Percentiles rank a stretch among this genome's conserved stretches.
phyloP scores from a whole-genome alignment of 2,797 vertebrate genomes.

The Enteromius viviparus region DNA sequence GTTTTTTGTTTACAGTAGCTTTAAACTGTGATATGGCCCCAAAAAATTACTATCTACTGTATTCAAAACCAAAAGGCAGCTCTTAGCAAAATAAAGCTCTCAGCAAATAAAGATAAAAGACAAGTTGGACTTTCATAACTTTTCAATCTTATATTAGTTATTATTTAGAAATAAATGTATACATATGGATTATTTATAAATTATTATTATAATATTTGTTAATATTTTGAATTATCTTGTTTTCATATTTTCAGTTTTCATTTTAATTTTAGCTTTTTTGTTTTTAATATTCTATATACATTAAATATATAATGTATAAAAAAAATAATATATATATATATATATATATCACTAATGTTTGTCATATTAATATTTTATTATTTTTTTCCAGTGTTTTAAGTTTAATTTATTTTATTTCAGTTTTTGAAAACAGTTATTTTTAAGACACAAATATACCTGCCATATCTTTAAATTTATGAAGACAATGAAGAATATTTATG shows the following conservation, averaged over 20 bases:
- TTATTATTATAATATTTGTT: background rate
- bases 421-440: background rate
- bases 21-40: constrained; percentile 62
- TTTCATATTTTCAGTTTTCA: background rate
- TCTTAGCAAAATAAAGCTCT: background rate
- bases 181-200: too few species aligned
- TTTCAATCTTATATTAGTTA: background rate
- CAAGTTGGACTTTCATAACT: background rate
- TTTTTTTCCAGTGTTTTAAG: background rate
- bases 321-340: too few species aligned
- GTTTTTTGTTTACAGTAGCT: constrained; percentile 68
- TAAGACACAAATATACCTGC: constrained; percentile 58
- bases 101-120: background rate
- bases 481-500: background rate
- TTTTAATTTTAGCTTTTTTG: too few species aligned
- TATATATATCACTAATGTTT: background rate
- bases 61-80: background rate
- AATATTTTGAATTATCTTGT: background rate
- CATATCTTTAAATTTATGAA: background rate
- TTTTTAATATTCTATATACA: background rate
- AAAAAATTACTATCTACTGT: too few species aligned
- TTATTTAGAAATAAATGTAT: background rate
- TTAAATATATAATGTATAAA: background rate
- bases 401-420: background rate
- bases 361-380: background rate